These are phyloP conservation scores for Ariopsis seemanni DNA, from an alignment of 2,113 vertebrate genomes.

Conservation along the genomic window DNA sequence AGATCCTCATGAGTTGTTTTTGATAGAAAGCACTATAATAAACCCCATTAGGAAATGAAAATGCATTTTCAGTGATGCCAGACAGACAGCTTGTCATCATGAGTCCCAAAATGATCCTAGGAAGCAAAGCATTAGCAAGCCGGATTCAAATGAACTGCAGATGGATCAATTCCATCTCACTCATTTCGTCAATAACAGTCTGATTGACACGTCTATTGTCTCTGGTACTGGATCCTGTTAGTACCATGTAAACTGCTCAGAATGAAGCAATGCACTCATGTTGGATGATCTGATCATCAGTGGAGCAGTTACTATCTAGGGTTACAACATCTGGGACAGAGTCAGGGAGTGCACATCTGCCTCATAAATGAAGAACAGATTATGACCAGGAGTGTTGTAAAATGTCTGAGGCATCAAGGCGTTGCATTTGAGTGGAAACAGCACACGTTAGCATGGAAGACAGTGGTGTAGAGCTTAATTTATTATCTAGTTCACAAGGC, in stretches of 20 bases:
- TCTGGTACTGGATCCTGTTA: background rate
- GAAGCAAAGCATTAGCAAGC: background rate
- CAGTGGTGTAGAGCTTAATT: background rate
- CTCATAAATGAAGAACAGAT: constrained; percentile 8
- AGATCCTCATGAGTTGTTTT: background rate
- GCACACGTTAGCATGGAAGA: background rate
- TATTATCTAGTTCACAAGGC: background rate
- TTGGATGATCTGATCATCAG: background rate
- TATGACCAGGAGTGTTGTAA: background rate
- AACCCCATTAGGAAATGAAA: background rate
- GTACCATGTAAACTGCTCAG: background rate
- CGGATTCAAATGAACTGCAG: background rate
- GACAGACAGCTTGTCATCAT: background rate
- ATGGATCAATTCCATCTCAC: background rate
- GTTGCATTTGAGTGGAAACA: background rate
- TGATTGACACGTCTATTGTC: background rate
- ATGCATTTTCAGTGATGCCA: background rate
- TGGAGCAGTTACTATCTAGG: background rate
- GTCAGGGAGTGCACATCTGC: constrained; percentile 15
- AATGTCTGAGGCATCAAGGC: background rate
- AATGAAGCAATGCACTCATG: background rate
- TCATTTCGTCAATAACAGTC: background rate
- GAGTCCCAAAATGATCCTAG: background rate
- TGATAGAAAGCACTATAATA: background rate
- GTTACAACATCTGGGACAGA: constrained; percentile 9